Base-by-base conservation (phyloP, 2,888 invertebrate species). In the Diachrysia chrysitis region DNA sequence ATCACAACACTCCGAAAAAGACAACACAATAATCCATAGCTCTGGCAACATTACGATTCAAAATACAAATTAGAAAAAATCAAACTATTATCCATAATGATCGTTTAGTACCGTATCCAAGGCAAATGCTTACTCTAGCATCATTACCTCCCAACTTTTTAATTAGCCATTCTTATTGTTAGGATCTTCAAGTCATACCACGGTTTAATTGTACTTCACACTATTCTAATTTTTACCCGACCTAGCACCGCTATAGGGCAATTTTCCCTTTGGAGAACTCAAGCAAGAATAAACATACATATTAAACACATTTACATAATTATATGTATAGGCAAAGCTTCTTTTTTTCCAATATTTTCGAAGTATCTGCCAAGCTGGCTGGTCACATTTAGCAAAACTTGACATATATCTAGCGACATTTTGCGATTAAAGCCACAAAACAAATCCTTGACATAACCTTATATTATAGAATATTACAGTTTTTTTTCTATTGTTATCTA, bases 391-490 rank as follows among this genome's bases (percentile, higher is more conserved):
- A 80, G 80, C 79, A 56, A n/a, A 42, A 10, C 10, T 70, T 58
- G 60, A 66, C 72, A 79, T 66, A 72, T 56, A 53, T 76, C 66
- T 84, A 84, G 84, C 79, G 73, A 85, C 77, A 83, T 19, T 65
- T 72, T 81, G 82, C 81, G 32, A 61, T 53, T 65, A 19, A 86
- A 86, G 86, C 86, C 74, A 85, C 84, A 81, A 68, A 71, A 83
- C 64, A 53, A 71, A 71, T 58, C 53, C 32, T 7, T 32, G 46
- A 67, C 6, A 63, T 62, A 71, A 66, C 60, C 69, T 62, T 61
- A 62, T 53, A 62, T 62, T 61, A 62, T 53, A 62, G 58, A 63
- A 57, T 1, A n/a, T 46, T 56, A 54, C 56, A 2, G 1, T 57
- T 25, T 46, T 29, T 3, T 16, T 0, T 23, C 17, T 53, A 66